phyloP scores from a whole-genome alignment of 2,888 invertebrate species.

The Adelognathus sp. region DNA sequence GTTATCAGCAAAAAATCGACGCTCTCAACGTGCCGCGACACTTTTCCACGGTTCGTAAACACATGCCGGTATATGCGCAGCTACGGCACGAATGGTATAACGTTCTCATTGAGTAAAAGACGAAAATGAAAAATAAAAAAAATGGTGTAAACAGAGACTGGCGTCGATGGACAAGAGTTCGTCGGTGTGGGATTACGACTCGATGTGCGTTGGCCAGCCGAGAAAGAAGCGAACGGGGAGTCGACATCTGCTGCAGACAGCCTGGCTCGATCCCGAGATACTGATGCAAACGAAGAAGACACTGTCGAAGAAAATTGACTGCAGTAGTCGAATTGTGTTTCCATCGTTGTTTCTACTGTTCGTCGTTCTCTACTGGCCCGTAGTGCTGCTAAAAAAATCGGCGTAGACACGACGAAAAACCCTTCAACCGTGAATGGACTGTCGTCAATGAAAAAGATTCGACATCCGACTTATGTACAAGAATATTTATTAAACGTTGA shows the following conservation, averaged over 20 bases:
- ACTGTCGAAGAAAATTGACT: conserved; percentile 91
- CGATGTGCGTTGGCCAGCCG: conserved; percentile 64
- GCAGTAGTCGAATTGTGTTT: conserved; percentile 89
- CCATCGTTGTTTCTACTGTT: conserved; percentile 91
- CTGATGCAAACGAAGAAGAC: conserved; percentile 83
- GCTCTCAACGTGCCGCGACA: conserved; percentile 67
- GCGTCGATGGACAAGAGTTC: conserved; percentile 86
- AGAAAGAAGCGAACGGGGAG: conserved; percentile 72
- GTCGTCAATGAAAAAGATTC: conserved; percentile 3
- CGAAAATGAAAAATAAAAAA: not conserved
- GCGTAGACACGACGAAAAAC: not conserved
- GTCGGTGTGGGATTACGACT: conserved; percentile 77
- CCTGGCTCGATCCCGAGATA: conserved; percentile 78
- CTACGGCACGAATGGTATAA: not conserved
- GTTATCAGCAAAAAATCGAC: conserved; percentile 83
- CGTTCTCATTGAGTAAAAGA: not conserved
- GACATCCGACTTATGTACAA: conserved; percentile 52
- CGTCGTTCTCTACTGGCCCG: conserved; percentile 90
- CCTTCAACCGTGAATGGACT: not conserved
- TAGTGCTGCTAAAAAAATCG: conserved; percentile 85
- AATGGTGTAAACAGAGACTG: conserved; percentile 82
- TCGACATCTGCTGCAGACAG: conserved; percentile 74
- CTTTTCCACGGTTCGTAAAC: conserved; percentile 69
- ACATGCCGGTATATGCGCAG: too few species aligned
- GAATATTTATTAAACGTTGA: conserved; percentile 48